Conservation (phyloP, 2,888 invertebrate genomes). For the Rhagophthalmus giganteus region DNA sequence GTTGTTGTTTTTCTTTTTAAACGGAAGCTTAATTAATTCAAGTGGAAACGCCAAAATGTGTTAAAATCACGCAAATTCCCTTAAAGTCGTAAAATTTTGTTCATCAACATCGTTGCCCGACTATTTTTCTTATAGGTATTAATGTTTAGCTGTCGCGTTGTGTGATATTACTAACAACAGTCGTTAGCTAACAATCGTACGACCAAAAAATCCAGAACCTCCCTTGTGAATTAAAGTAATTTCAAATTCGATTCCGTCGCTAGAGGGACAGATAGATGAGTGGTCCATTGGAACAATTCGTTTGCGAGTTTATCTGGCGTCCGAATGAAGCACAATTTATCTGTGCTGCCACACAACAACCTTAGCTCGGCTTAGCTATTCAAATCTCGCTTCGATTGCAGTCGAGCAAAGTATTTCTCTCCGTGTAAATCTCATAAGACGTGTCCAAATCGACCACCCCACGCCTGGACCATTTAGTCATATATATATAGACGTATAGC, state of each 20-base stretch:
- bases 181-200: constrained; percentile 49
- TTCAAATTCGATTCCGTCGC: constrained; percentile 58
- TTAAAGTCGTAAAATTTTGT: too few relatives aligned
- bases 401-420: constrained; percentile 51
- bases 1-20: too few relatives aligned
- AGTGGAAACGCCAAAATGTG: too few relatives aligned
- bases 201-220: constrained; percentile 55
- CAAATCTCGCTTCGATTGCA: constrained; percentile 58
- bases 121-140: constrained; percentile 7
- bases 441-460: constrained; percentile 34
- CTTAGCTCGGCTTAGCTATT: constrained; percentile 57
- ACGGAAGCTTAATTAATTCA: too few relatives aligned
- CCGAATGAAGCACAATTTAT: constrained; percentile 48
- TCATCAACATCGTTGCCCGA: background rate
- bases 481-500: constrained; percentile 54
- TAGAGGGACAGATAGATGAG: constrained; percentile 58
- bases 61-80: too few relatives aligned
- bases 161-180: constrained; percentile 50
- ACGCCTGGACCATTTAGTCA: constrained; percentile 50
- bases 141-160: constrained; percentile 26
- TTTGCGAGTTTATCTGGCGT: constrained; percentile 48
- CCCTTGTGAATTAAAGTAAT: constrained; percentile 59
- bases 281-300: constrained; percentile 54
- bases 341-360: constrained; percentile 54
- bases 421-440: constrained; percentile 37